These are phyloP conservation scores for Spea hammondii DNA, from an alignment of 2,797 vertebrate genomes.

Conservation along the genomic window DNA sequence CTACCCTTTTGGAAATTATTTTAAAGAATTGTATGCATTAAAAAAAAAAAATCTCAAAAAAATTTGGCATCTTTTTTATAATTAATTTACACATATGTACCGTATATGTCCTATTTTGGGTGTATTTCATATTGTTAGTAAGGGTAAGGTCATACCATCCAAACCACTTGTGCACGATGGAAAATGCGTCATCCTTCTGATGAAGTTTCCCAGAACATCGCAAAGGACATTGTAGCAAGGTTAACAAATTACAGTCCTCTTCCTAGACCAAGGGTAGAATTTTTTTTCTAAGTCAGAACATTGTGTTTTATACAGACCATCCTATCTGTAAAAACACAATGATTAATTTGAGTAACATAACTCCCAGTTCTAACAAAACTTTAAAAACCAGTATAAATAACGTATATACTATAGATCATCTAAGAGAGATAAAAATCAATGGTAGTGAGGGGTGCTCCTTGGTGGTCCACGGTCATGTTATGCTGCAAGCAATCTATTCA, in stretches of 20 bases:
- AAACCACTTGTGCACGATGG: constrained; percentile 1
- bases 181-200: constrained; percentile 35
- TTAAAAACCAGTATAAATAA: constrained; percentile 1
- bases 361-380: neutral
- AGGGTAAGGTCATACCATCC: no score
- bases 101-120: no score
- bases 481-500: constrained; percentile 15
- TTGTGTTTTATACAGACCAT: constrained; percentile 1
- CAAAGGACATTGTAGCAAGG: constrained; percentile 9
- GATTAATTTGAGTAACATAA: neutral
- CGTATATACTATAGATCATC: neutral
- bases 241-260: constrained; percentile 37
- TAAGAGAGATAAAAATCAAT: neutral
- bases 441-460: neutral
- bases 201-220: constrained; percentile 36
- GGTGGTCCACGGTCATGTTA: constrained; percentile 25
- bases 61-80: no score
- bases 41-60: no score
- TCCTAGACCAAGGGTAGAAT: neutral
- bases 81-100: no score
- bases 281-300: constrained; percentile 16
- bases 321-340: constrained; percentile 6
- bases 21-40: no score
- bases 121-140: no score
- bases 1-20: no score